Evolutionary conservation across 1,140 invertebrate species (phyloP), one percentile per base, ranked within the genome.

Genomic region (Colletes latitarsis): DNA sequence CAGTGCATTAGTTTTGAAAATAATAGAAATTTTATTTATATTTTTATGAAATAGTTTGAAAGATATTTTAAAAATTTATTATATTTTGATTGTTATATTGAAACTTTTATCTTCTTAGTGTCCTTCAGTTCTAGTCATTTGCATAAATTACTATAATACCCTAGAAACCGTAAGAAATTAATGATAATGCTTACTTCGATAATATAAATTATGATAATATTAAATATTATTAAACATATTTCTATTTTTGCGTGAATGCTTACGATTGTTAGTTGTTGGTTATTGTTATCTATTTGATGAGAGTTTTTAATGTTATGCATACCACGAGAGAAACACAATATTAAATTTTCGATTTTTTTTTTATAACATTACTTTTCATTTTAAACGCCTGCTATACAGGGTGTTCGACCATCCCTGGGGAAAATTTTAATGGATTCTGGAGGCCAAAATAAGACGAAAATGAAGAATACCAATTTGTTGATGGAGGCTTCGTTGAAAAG

Each of bases 181-280:
- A 84, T 71, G 82, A 89, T 87, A 81, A 90, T 86, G 91, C 84
- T 89, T 90, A 91, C 87, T 91, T 89, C 83, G 82, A 89, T 91
- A 89, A 86, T 87, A 91, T 89, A 87, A 89, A 88, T 88, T 87
- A 89, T 82, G 70, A 87, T 82, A 84, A 89, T 88, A 86, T 84
- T 89, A 88, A 89, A 89, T 89, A 91, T 91, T 89, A 90, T 88
- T 87, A 81, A 90, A 90, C 82, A 91, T 90, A 87, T 89, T 92
- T 92, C 89, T 92, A 92, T 92, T 92, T 92, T 92, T 90, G 91
- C 88, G 92, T 91, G 91, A 92, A 91, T 91, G 91, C 89, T 85
- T 90, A 91, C 86, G 90, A 89, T 92, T 91, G 92, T 92, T 92
- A 92, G 91, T 92, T 92, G 92, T 93, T 93, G 92, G 91, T 92